These are phyloP conservation scores for Octodonta nipae DNA, from an alignment of 2,888 invertebrate species.

Conservation along the genomic window DNA sequence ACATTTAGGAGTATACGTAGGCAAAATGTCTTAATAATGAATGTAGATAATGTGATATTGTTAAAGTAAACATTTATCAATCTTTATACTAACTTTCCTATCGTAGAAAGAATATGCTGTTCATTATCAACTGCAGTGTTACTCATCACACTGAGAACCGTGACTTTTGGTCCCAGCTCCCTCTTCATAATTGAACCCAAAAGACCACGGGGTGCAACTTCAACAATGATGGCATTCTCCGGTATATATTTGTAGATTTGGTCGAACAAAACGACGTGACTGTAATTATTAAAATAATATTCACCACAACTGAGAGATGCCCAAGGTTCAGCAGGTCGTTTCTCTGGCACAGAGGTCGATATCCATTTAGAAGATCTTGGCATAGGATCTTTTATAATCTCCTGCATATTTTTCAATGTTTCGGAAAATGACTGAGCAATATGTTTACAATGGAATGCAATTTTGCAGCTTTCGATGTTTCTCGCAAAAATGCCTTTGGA, in stretches of 20 bases:
- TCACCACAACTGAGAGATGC: conserved; percentile 59
- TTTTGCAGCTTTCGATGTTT: conserved; percentile 64
- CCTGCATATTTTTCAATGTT: conserved; percentile 48
- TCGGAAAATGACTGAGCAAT: conserved; percentile 48
- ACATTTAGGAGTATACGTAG: no score
- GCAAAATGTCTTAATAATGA: no score
- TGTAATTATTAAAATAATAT: conserved; percentile 75
- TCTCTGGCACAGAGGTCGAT: conserved; percentile 51
- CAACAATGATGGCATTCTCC: conserved; percentile 63
- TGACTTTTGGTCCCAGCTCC: conserved; percentile 49
- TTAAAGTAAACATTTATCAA: no score
- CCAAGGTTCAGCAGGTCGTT: conserved; percentile 52
- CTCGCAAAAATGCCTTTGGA: conserved; percentile 59
- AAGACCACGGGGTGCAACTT: conserved; percentile 74
- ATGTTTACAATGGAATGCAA: conserved; percentile 73
- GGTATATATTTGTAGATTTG: conserved; percentile 69
- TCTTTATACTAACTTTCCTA: conserved; percentile 23
- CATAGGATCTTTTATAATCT: conserved; percentile 53
- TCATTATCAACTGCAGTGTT: conserved; percentile 49
- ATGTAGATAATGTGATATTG: no score
- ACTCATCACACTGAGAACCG: conserved; percentile 57
- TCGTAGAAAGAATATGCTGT: conserved; percentile 30
- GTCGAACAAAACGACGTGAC: conserved; percentile 55
- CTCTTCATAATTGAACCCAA: conserved; percentile 69
- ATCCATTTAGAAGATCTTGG: conserved; percentile 66